These are phyloP conservation scores for Halcyon chelicuti DNA, from an alignment of 2,797 vertebrate species.

Conservation along the genomic window DNA sequence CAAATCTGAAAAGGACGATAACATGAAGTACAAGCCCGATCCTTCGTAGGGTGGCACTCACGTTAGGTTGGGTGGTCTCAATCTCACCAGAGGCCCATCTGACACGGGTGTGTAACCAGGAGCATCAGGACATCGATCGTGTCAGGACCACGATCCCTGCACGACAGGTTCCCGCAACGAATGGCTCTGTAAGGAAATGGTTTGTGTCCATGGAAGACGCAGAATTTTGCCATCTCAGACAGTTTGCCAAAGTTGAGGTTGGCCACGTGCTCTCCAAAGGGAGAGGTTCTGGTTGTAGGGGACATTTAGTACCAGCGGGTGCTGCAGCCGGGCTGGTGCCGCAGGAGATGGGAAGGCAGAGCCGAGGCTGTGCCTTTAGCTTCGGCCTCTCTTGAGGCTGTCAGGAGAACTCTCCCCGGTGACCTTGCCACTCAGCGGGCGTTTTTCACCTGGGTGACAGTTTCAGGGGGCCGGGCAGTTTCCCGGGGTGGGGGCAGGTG, in stretches of 20 bases:
- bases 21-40: not conserved
- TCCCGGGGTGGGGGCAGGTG: rapidly evolving
- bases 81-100: not conserved
- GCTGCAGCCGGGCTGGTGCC: too few relatives aligned
- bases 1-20: not conserved
- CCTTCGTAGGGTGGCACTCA: not conserved
- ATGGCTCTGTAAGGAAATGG: too few relatives aligned
- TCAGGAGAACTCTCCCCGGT: rapidly evolving
- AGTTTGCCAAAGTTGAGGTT: not conserved
- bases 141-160: not conserved
- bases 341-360: not conserved
- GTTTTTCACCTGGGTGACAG: rapidly evolving
- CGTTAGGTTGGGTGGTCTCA: rapidly evolving
- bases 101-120: rapidly evolving
- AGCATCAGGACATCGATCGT: rapidly evolving
- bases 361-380: not conserved
- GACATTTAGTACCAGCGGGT: not conserved
- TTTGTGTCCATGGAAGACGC: not conserved
- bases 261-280: rapidly evolving
- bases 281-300: not conserved
- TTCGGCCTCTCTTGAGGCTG: not conserved
- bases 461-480: not conserved
- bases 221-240: not conserved
- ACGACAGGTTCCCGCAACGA: rapidly evolving
- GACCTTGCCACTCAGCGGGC: rapidly evolving